A percentile compares a stretch with the other conserved stretches of the same genome.
phyloP scores from a whole-genome alignment of 2,888 invertebrate genomes.

The Ophraella communa region DNA sequence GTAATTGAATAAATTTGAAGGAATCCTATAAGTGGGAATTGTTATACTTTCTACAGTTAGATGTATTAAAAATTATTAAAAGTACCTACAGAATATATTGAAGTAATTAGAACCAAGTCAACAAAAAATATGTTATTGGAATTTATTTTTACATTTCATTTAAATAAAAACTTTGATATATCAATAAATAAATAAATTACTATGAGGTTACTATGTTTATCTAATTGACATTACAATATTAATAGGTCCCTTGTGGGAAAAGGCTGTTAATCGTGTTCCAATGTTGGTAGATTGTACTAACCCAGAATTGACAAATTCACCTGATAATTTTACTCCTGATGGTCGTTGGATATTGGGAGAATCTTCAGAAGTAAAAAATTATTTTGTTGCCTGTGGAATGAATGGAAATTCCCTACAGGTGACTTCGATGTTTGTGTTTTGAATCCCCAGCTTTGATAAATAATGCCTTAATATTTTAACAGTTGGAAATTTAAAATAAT shows the following conservation, averaged over 20 bases:
- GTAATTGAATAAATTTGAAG: too few relatives aligned
- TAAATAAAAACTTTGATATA: too few relatives aligned
- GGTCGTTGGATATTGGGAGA: conserved; percentile 74
- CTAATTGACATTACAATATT: neutral
- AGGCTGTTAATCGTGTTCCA: conserved; percentile 65
- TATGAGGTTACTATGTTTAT: conserved; percentile 13
- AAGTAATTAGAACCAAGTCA: too few relatives aligned
- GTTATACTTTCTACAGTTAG: too few relatives aligned
- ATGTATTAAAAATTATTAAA: too few relatives aligned
- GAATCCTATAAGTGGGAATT: too few relatives aligned
- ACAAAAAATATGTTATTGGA: too few relatives aligned
- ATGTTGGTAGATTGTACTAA: conserved; percentile 62
- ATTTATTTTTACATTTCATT: too few relatives aligned
- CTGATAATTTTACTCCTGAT: conserved; percentile 76
- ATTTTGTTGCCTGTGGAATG: conserved; percentile 77
- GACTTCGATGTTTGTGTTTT: conserved; percentile 10
- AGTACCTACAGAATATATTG: too few relatives aligned
- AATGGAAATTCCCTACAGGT: conserved; percentile 70
- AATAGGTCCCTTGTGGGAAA: conserved; percentile 63
- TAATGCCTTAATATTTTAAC: neutral
- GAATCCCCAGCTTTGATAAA: neutral
- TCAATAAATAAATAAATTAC: too few relatives aligned
- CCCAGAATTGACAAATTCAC: conserved; percentile 67
- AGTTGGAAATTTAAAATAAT: neutral
- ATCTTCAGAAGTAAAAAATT: conserved; percentile 72